Base-by-base conservation (phyloP, 2,888 invertebrate species). In the Dasypogon diadema region DNA sequence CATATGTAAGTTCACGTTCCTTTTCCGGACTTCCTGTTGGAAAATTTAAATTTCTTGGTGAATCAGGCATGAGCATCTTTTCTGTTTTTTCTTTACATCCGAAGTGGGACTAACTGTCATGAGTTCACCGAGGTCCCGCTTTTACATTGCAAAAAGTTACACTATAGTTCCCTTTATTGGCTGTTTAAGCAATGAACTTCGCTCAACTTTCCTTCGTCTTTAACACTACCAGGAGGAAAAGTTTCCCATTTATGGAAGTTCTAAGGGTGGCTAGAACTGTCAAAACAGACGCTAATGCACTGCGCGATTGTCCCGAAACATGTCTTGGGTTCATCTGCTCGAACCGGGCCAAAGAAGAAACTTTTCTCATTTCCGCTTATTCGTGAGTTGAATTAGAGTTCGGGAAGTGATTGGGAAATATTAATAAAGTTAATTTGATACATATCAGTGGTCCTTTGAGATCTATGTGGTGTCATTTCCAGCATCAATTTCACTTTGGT, bases 351-450 rank as follows among this genome's bases (percentile, higher is more conserved):
- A 6, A 48, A 24, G 48, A 37, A 10, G 12, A 65, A 65, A 65
- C 48, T 65, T 65, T 65, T 65, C 65, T 65, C 65, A 65, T 65
- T 65, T 65, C 65, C 21, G 51, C 18, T 37, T 46, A 14, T 46
- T 65, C 46, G 46, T 65, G 46, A 37, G 42, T 65, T 65, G 60
- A 37, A 60, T 60, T 37, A 37, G 18, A 24, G 24, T 14, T 24
- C 21, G 12, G 8, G 65, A 24, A 24, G 46, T 24, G 65, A 65
- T 65, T 46, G 65, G 24, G 24, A 65, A 65, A 65, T 65, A 65
- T 65, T 65, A 65, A 65, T 65, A 65, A 65, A 48, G 26, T 48
- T 48, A 65, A 65, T 46, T 26, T 48, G 6, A 24, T 12, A 65
- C 22, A 48, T 4, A 65, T 46, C 10, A 42, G 6, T n/a, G n/a